Evolutionary conservation across 1,140 invertebrate genomes (phyloP), one percentile per base, ranked within the genome.

Genomic region (Eriosoma lanigerum): DNA sequence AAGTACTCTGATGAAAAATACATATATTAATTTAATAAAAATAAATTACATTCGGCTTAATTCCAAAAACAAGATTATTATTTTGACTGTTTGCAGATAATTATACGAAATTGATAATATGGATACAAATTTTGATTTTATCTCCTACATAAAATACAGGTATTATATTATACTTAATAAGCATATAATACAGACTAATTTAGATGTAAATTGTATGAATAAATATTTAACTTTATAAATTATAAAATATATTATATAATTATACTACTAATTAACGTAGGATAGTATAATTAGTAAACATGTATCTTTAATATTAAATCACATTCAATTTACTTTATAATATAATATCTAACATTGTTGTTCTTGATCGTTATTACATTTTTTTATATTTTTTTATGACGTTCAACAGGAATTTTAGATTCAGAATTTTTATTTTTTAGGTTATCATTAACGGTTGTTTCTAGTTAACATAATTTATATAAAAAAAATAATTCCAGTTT

Each of bases 11-110:
- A 21, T 64, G 1, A 38, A n/a, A 9, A 19, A 64, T 44, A 19
- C 32, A 62, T n/a, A 26, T 62, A 64, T 64, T 62, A 32, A 32
- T 10, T 17, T 10, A 32, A 62, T 62, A 38, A 64, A 64, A 64
- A 17, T n/a, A 38, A 38, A 64, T 64, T 38, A 15, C n/a, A 24
- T 66, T 66, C 32, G 4, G 10, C 9, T 66, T n/a, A n/a, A n/a
- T 9, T 64, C 32, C 8, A n/a, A 44, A n/a, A 29, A 66, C 62
- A n/a, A 44, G 38, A 46, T 44, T 44, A 66, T 44, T 21, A 64
- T 38, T 64, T 64, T 5, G 19, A n/a, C 29, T 15, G 15, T 62
- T 32, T 10, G 26, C 17, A 32, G 0, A 3, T 62, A 26, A 26
- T 60, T 29, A 29, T 60, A 15, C 15, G 15, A 10, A 8, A 24